Base-by-base conservation (phyloP, 2,888 invertebrate genomes). In the Orthosia incerta region DNA sequence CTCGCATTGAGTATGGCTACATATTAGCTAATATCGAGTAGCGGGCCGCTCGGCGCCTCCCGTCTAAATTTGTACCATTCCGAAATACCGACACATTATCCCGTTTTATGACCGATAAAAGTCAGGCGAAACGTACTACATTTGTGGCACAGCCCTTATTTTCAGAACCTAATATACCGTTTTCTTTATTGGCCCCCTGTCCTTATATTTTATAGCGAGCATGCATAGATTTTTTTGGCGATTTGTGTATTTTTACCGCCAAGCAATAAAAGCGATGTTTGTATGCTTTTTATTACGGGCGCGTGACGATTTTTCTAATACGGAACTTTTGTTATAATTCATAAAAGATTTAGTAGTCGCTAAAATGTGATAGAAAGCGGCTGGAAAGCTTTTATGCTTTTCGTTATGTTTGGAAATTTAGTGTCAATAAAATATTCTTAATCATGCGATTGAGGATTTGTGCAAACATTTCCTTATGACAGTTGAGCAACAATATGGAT, bases 51-150 rank as follows among this genome's bases (percentile, higher is more conserved):
- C 89, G 90, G 93, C 93, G 92, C 94, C 93, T 91, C 89, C 85
- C 88, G 90, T 94, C 95, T 96, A 96, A 95, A 96, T 96, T 95
- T 95, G 95, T 95, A 94, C 94, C 91, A 94, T 94, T 94, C 95
- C 93, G 91, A 95, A 96, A 95, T 95, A 91, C 94, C 93, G 89
- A 92, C 94, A 94, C 95, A 96, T 96, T 96, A 96, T 95, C 93
- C 95, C 93, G 91, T 92, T 96, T 96, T 96, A 96, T 95, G 92
- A 95, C 93, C 96, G 91, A 96, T 96, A 96, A 96, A 96, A 95
- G 96, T 96, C 95, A 94, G 91, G 86, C 89, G 89, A 88, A 94
- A 95, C 93, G 93, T 93, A 95, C 93, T 95, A 94, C 94, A 93
- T 95, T 96, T 96, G 95, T 92, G 93, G 93, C 89, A 74, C 91